Evolutionary conservation across 1,140 invertebrate genomes (phyloP).

Genomic region (Drosophila subpulchrella): DNA sequence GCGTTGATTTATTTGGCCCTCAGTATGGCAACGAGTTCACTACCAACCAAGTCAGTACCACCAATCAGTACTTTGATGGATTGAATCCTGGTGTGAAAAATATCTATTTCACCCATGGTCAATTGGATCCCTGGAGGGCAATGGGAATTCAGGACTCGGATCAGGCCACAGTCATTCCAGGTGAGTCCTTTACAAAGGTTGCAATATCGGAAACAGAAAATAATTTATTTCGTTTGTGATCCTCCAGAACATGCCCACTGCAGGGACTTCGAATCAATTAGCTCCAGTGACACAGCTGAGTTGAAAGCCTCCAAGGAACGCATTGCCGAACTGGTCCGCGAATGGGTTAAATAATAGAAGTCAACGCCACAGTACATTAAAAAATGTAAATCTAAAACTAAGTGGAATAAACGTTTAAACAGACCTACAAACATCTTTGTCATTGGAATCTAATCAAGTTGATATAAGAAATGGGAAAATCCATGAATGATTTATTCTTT

Average conservation of each 20-base stretch:
- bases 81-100: slow-evolving; percentile 86
- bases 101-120: slow-evolving; percentile 88
- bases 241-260: slow-evolving; percentile 88
- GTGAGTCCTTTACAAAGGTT: slow-evolving; percentile 15
- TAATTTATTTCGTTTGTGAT: too few species aligned
- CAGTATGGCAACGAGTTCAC: slow-evolving; percentile 66
- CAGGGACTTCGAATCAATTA: slow-evolving; percentile 87
- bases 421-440: not conserved
- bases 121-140: slow-evolving; percentile 88
- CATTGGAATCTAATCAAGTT: not conserved
- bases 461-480: slow-evolving; percentile 3
- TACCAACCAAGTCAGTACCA: slow-evolving; percentile 83
- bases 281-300: slow-evolving; percentile 84
- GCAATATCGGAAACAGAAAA: too few species aligned
- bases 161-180: slow-evolving; percentile 70
- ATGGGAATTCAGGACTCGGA: slow-evolving; percentile 85
- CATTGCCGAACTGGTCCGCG: slow-evolving; percentile 66
- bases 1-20: slow-evolving; percentile 88
- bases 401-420: not conserved
- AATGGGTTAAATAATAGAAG: slow-evolving; percentile 64
- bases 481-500: not conserved
- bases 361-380: not conserved
- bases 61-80: slow-evolving; percentile 87
- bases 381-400: not conserved
- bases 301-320: slow-evolving; percentile 84